These are phyloP conservation scores for Dendronephthya gigantea DNA, from an alignment of 64 coral and sea anemone genomes.

Conservation along the genomic window DNA sequence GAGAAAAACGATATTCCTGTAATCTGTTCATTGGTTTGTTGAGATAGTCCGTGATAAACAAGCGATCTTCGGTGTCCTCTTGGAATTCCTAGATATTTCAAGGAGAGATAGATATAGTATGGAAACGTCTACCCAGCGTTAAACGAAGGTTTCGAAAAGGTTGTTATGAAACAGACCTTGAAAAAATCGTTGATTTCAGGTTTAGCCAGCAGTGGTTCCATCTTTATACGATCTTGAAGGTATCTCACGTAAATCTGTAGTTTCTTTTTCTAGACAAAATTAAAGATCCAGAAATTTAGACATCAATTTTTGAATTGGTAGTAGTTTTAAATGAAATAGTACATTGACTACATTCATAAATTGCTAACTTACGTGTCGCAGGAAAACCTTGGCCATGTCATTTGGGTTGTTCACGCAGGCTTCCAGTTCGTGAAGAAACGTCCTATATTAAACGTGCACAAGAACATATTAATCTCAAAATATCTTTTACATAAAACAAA, in stretches of 20 bases:
- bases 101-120: too few species aligned
- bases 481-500: too few species aligned
- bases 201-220: slow-evolving; percentile 23
- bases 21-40: slow-evolving; percentile 66
- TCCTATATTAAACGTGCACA: slow-evolving; percentile 12
- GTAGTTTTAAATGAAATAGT: background rate
- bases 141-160: background rate
- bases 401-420: slow-evolving; percentile 62
- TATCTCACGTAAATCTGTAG: slow-evolving; percentile 37
- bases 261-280: slow-evolving; percentile 23
- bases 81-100: slow-evolving; percentile 63
- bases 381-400: slow-evolving; percentile 49
- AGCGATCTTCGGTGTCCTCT: slow-evolving; percentile 75
- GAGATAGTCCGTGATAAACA: slow-evolving; percentile 56
- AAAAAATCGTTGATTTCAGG: slow-evolving; percentile 43
- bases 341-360: background rate
- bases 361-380: slow-evolving; percentile 59
- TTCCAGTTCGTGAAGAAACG: slow-evolving; percentile 75
- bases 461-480: background rate
- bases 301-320: background rate
- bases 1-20: slow-evolving; percentile 45
- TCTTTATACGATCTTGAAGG: slow-evolving; percentile 27
- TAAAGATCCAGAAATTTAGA: background rate
- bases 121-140: too few species aligned
- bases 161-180: slow-evolving; percentile 16